phyloP scores from a whole-genome alignment of 2,797 vertebrate genomes.

The Hydrophis major region DNA sequence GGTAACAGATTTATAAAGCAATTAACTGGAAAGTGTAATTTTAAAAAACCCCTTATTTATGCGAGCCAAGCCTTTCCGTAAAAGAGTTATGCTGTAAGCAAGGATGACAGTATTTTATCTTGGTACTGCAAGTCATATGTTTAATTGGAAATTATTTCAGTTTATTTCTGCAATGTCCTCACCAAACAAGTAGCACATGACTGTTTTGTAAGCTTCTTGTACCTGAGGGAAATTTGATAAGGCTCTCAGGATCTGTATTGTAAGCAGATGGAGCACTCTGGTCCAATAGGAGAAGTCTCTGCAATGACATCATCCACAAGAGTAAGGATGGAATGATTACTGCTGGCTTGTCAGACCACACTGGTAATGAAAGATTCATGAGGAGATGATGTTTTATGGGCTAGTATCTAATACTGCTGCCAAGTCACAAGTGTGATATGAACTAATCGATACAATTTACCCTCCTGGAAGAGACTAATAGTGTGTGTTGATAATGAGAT shows the following conservation, averaged over 20 bases:
- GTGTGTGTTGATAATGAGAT: slow-evolving; percentile 49
- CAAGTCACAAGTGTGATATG: slow-evolving; percentile 60
- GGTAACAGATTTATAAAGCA: slow-evolving; percentile 9
- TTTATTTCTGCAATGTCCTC: slow-evolving; percentile 69
- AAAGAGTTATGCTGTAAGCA: slow-evolving; percentile 50
- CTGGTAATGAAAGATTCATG: slow-evolving; percentile 74
- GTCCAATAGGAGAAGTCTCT: slow-evolving; percentile 69
- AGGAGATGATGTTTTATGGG: slow-evolving; percentile 63
- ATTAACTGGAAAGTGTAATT: slow-evolving; percentile 44
- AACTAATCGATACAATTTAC: slow-evolving; percentile 65
- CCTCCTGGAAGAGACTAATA: slow-evolving; percentile 62
- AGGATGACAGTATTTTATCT: slow-evolving; percentile 57
- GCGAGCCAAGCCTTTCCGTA: slow-evolving; percentile 48
- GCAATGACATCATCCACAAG: slow-evolving; percentile 66
- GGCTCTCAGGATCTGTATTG: slow-evolving; percentile 57
- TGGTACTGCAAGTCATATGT: slow-evolving; percentile 44
- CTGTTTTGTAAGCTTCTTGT: slow-evolving; percentile 65
- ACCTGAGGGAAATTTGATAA: slow-evolving; percentile 69
- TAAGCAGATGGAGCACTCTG: slow-evolving; percentile 65
- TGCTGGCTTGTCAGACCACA: slow-evolving; percentile 60
- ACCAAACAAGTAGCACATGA: slow-evolving; percentile 67
- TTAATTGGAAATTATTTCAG: slow-evolving; percentile 71
- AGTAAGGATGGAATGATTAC: slow-evolving; percentile 42
- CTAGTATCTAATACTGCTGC: slow-evolving; percentile 56
- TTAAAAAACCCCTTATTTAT: slow-evolving; percentile 1